These are phyloP conservation scores for Pterophyllum scalare DNA, from an alignment of 2,113 vertebrate genomes.

Conservation along the genomic window DNA sequence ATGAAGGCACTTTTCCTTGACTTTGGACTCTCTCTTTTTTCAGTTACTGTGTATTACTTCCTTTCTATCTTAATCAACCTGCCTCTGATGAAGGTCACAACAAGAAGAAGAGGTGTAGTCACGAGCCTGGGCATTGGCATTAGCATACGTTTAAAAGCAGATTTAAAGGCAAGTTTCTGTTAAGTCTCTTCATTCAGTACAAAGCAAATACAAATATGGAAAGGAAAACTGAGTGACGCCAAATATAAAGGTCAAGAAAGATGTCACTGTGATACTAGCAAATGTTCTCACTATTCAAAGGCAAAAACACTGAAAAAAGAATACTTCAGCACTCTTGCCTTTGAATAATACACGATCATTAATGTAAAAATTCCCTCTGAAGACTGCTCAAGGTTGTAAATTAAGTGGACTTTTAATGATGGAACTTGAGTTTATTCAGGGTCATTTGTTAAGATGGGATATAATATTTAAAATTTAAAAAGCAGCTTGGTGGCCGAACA, in stretches of 20 bases:
- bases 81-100: slow-evolving; percentile 17
- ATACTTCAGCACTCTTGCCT: neutral
- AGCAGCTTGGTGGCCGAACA: too few species aligned
- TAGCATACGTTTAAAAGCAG: slow-evolving; percentile 22
- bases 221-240: neutral
- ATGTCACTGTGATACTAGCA: slow-evolving; percentile 34
- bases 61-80: neutral
- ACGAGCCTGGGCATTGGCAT: slow-evolving; percentile 1
- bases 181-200: neutral
- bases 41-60: neutral
- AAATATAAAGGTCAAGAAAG: slow-evolving; percentile 34
- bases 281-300: slow-evolving; percentile 8
- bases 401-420: neutral
- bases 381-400: slow-evolving; percentile 1
- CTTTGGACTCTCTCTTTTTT: neutral
- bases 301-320: neutral
- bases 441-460: too few species aligned
- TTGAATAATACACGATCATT: neutral
- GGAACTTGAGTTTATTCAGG: too few species aligned
- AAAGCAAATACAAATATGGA: slow-evolving; percentile 19
- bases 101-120: neutral
- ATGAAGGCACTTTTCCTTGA: neutral
- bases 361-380: neutral
- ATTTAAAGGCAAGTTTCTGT: slow-evolving; percentile 12
- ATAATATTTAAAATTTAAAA: too few species aligned